A percentile compares a stretch with the other conserved stretches of the same genome.
Conservation (phyloP, 2,113 vertebrate genomes). For the Takifugu flavidus region DNA sequence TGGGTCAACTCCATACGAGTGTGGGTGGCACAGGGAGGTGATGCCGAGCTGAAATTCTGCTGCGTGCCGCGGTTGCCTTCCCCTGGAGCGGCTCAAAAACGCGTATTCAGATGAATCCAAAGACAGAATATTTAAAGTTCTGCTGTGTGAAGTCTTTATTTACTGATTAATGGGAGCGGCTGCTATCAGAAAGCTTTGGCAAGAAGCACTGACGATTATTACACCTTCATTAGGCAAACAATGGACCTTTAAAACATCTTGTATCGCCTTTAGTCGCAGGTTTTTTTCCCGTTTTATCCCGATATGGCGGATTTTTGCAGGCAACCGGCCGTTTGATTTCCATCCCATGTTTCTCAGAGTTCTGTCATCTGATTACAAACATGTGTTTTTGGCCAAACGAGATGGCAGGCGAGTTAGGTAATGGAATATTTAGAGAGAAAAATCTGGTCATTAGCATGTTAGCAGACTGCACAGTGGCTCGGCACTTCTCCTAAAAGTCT, state of each 20-base stretch:
- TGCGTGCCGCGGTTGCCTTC: neutral
- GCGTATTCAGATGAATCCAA: no score
- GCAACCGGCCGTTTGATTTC: conserved; percentile 53
- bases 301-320: conserved; percentile 36
- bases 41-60: conserved; percentile 28
- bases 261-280: conserved; percentile 22
- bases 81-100: conserved; percentile 17
- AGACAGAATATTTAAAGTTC: conserved; percentile 11
- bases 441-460: conserved; percentile 19
- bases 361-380: conserved; percentile 59
- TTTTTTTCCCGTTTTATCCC: conserved; percentile 21
- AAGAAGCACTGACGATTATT: no score
- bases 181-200: no score
- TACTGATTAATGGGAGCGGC: no score
- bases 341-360: conserved; percentile 54
- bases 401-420: conserved; percentile 57
- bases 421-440: conserved; percentile 48
- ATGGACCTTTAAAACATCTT: conserved; percentile 10
- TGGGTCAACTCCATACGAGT: conserved; percentile 47
- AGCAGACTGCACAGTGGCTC: conserved; percentile 26
- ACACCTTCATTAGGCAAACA: no score
- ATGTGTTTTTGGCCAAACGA: conserved; percentile 40
- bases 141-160: neutral
- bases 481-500: conserved; percentile 6
- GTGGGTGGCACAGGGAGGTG: conserved; percentile 46